A percentile compares a stretch with the other conserved stretches of the same genome.
Evolutionary conservation across 1,140 invertebrate genomes (phyloP).

Genomic region (Conus ventricosus): DNA sequence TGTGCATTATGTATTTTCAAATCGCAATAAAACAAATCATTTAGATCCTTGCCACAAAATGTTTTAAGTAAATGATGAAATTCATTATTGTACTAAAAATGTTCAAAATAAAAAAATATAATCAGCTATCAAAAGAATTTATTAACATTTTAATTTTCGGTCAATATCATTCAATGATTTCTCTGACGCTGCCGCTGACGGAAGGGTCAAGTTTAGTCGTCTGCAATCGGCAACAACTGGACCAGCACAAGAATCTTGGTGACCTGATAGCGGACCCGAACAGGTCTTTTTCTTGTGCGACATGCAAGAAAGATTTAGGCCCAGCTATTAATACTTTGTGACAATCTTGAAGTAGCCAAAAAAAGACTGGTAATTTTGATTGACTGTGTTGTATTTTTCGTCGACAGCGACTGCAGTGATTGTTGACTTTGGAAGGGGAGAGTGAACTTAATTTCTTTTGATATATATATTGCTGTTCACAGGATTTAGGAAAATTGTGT

Average conservation of each 20-base stretch:
- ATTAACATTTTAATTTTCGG: no score
- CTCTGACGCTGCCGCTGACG: no score
- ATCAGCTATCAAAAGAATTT: no score
- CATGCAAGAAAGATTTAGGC: conserved; percentile 88
- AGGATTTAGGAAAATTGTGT: not conserved
- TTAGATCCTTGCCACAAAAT: no score
- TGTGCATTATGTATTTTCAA: not conserved
- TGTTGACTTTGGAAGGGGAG: not conserved
- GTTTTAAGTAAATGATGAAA: no score
- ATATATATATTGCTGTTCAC: not conserved
- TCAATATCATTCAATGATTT: no score
- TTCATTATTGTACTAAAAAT: no score
- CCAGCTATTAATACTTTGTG: conserved; percentile 84
- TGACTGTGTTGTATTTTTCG: not conserved
- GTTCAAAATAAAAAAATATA: no score
- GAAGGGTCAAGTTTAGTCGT: not conserved
- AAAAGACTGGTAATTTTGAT: conserved; percentile 80
- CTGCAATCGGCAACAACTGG: conserved; percentile 9
- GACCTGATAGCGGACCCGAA: conserved; percentile 75
- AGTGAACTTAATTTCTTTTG: no score
- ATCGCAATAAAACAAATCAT: no score
- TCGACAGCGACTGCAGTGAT: not conserved
- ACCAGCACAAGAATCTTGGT: conserved; percentile 55
- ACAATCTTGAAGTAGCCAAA: conserved; percentile 83
- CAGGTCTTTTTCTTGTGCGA: conserved; percentile 89